Base-by-base conservation (phyloP, 1,140 invertebrate species). In the Diploscapter pachys region DNA sequence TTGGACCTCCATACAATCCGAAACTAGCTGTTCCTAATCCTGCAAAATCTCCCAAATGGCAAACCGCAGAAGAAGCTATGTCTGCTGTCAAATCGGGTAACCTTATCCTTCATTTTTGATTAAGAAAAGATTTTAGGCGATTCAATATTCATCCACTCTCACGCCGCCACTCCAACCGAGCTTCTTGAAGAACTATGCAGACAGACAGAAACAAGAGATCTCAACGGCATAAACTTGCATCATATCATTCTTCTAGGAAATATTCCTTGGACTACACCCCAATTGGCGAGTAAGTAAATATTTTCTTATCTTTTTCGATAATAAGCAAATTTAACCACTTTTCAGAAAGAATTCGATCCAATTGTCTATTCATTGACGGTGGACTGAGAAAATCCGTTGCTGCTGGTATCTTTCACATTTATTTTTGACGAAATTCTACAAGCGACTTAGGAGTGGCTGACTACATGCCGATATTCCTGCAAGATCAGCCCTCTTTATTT, bases 401-500 rank as follows among this genome's bases (percentile, higher is more conserved):
- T 56, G 48, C 50, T 5, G 77, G 76, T 5, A 31, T 11, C n/a
- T 71, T 73, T 5, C 9, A 13, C 9, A 4, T 70, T 4, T 48
- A 4, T 71, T 70, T 13, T 73, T 67, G 63, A 5, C 5, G 1
- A 4, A 71, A 9, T 59, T 59, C 9, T 48, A 9, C 63, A 8
- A 5, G 9, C 13, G 63, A 52, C 54, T 9, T 48, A 63, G 82
- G 81, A 8, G 88, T 91, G 66, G 93, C 91, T 0, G 94, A 97
- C 85, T 91, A 90, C 77, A 90, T 94, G 62, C 93, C 94, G 2
- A 94, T 97, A 73, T 97, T 95, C 86, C 88, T 98, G 0, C 91
- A 92, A 75, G 94, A 98, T 85, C 95, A 95, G 81, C 93, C 94
- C 2, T 88, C 90, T 65, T 86, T 98, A 8, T 97, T 96, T 87